Evolutionary conservation across 2,888 invertebrate species (phyloP), one percentile per base, ranked within the genome.

Genomic region (Steromphala cineraria): DNA sequence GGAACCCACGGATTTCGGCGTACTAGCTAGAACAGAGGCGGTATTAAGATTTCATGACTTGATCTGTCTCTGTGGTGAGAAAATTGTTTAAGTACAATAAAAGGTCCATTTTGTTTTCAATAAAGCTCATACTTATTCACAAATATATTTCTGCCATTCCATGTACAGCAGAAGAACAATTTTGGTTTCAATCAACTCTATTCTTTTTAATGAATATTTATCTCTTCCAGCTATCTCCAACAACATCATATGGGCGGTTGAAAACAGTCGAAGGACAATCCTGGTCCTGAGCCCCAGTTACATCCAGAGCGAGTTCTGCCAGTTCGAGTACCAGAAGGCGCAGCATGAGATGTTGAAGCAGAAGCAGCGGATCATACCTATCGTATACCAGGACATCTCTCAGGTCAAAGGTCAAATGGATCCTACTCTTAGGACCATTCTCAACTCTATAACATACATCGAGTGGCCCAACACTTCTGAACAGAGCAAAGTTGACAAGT

Each of bases 281-380:
- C 83, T 90, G 81, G 81, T 90, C 40, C 77, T 90, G 4, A 85
- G 87, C 15, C 86, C 88, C 13, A 82, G 84, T 31, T 90, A 89
- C 78, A 86, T 90, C 2, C 84, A 87, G 15, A 88, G 88, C 76
- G 89, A 90, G 75, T 90, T 89, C 89, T 87, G 88, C 75, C 83
- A 88, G 10, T 82, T 90, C 84, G 90, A 90, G 75, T 90, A 89
- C 78, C 89, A 90, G 71, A 88, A 87, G 62, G 90, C 90, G 0
- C 90, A 89, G 77, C 89, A 89, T 19, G 90, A 90, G 82, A 90
- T 90, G 90, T 78, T 90, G 24, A 87, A 88, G 78, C 82, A 89
- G 19, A 88, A 88, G 80, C 89, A 89, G 81, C 87, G 84, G 79
- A 89, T 90, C 19, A 88, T 90, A 56, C 90, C 90, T 0, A 84